These are phyloP conservation scores for Platerodrilus igneus DNA, from an alignment of 2,888 invertebrate genomes.

Conservation along the genomic window DNA sequence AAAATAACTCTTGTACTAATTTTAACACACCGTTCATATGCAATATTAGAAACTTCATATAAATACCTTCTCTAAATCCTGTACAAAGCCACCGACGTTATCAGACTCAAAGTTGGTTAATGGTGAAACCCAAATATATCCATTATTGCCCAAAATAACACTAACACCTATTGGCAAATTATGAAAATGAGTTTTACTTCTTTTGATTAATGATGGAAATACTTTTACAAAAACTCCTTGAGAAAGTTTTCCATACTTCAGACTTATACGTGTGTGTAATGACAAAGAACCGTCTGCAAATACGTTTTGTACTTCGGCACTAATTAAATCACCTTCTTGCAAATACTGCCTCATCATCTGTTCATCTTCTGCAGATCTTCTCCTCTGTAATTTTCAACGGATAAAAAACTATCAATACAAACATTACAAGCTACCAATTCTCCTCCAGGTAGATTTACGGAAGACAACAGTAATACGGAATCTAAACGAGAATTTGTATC, in stretches of 20 bases:
- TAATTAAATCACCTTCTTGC: slow-evolving; percentile 92
- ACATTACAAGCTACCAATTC: slow-evolving; percentile 65
- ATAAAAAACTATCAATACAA: slow-evolving; percentile 3
- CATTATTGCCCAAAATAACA: slow-evolving; percentile 93
- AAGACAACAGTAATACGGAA: slow-evolving; percentile 80
- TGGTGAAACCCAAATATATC: slow-evolving; percentile 91
- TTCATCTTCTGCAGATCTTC: slow-evolving; percentile 93
- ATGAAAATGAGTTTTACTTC: slow-evolving; percentile 95
- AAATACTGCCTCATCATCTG: slow-evolving; percentile 94
- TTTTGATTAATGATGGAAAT: slow-evolving; percentile 83
- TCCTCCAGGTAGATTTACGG: slow-evolving; percentile 96
- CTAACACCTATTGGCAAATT: slow-evolving; percentile 87
- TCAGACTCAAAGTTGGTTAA: slow-evolving; percentile 59
- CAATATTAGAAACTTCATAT: not conserved
- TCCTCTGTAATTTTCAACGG: slow-evolving; percentile 55
- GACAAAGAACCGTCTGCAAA: slow-evolving; percentile 88
- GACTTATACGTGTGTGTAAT: slow-evolving; percentile 89
- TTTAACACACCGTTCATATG: no score
- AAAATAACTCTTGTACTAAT: no score
- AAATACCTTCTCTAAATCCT: slow-evolving; percentile 62
- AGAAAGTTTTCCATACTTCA: slow-evolving; percentile 93
- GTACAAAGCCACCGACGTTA: slow-evolving; percentile 69
- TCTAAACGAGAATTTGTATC: slow-evolving; percentile 89
- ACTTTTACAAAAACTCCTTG: slow-evolving; percentile 90
- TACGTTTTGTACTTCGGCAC: slow-evolving; percentile 94